Base-by-base conservation (phyloP, 1,140 invertebrate species). In the Sitobion miscanthi region DNA sequence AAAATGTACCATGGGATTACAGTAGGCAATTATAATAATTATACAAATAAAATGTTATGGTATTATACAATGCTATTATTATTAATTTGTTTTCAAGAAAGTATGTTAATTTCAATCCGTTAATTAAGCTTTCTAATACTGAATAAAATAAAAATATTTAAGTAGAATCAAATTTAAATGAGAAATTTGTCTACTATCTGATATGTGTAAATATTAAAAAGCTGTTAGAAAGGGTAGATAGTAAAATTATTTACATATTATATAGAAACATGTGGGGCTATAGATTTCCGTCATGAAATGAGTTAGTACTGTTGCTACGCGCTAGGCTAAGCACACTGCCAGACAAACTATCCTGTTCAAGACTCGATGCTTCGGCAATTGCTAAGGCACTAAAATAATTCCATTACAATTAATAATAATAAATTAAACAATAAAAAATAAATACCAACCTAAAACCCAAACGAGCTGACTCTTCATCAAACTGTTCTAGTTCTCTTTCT, bases 311-410 rank as follows among this genome's bases (percentile, higher is more conserved):
- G 96, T 98, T 98, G 96, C 98, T 98, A 96, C 98, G 98, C 94
- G 98, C 98, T 95, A 99, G 96, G 96, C 98, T 99, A 95, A 99
- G 96, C 97, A 99, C 98, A 94, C 98, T 99, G 94, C 98, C 98
- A 82, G 98, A 98, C 94, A 99, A 96, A 95, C 98, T 98, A 95
- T 99, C 98, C 95, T 98, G 97, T 94, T 98, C 98, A 94, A 97
- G 97, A 94, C 97, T 96, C 94, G 98, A 98, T 94, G 98, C 97
- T 95, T 99, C 98, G 47, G 97, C 97, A 95, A 99, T 97, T 94
- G 98, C 98, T 95, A 98, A 96, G 93, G 98, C 97, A 96, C 98
- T 98, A 95, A 95, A 96, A 89, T 42, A 23, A 96, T 62, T 96
- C 11, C 95, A 94, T 94, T 57, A 94, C 91, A 90, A 90, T 77